Base-by-base conservation (phyloP, 2,888 invertebrate species). In the Agrochola lychnidis region DNA sequence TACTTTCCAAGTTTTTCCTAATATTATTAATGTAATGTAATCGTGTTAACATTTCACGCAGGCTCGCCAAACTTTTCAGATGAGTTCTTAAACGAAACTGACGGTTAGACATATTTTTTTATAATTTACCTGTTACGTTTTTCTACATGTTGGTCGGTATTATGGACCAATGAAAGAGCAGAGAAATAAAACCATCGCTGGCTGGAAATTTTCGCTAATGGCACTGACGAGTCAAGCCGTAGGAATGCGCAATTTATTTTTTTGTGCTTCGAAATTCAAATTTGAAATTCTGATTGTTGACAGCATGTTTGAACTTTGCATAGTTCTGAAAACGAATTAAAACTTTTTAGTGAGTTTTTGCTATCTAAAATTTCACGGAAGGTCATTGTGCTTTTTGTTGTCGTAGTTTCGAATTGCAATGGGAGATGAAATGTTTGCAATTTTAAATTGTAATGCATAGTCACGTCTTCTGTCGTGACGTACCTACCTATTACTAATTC, bases 11-110 rank as follows among this genome's bases (percentile, higher is more conserved):
- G 45, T 67, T 79, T 70, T 56, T 45, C 40, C 4, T 40, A 48
- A 67, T 63, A 51, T 78, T 51, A 64, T 63, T 42, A 61, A 70
- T 83, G 14, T 42, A 61, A 70, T 78, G 14, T 57, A 70, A 67
- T 83, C 67, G n/a, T 30, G 30, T 83, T 53, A 59, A 57, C 30
- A 71, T 59, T 56, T 53, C 79, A 30, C 51, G 12, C 40, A 4
- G 22, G 42, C 63, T n/a, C 56, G 66, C 40, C 19, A 48, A 78
- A 72, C 40, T 83, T 68, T 25, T 53, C n/a, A 53, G 45, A 53
- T 48, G n/a, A 57, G 61, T 67, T 67, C 9, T 25, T 61, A 56
- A 81, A 68, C 9, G 1, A 51, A 68, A 63, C 16, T 71, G 83
- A 71, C 53, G 14, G 40, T 57, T n/a, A 4, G 2, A 51, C 22